phyloP scores from a whole-genome alignment of 2,797 vertebrate genomes.

The Microctenopoma lineatum region DNA sequence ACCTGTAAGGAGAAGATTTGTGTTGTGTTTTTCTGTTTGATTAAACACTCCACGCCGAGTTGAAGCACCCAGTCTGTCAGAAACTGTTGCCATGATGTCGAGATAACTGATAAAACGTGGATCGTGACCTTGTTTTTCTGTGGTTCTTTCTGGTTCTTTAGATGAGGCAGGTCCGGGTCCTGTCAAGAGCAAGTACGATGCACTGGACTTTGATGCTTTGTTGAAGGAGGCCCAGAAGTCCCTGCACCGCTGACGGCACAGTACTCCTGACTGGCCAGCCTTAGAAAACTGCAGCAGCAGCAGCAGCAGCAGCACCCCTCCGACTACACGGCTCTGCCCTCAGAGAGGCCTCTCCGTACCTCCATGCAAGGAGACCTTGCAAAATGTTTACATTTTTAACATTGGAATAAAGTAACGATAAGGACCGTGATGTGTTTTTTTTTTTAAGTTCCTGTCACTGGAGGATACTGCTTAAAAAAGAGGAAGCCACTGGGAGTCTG shows the following conservation, averaged over 20 bases:
- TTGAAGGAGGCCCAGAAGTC: constrained; percentile 98
- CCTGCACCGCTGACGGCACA: constrained; percentile 94
- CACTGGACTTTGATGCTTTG: constrained; percentile 99
- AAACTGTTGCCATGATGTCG: not conserved
- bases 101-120: not conserved
- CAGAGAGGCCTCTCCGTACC: constrained; percentile 86
- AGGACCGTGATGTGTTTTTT: constrained; percentile 65
- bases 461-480: constrained; percentile 74
- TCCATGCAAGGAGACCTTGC: constrained; percentile 96
- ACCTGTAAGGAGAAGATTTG: not conserved
- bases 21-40: too few relatives aligned
- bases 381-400: constrained; percentile 99
- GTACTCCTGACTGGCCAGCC: constrained; percentile 69
- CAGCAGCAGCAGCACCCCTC: constrained; percentile 66
- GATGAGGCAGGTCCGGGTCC: constrained; percentile 89
- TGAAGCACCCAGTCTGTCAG: not conserved
- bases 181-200: constrained; percentile 97
- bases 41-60: not conserved
- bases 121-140: not conserved
- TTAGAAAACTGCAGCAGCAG: constrained; percentile 69
- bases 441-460: constrained; percentile 72
- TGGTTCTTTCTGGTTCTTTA: not conserved
- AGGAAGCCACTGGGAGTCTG: constrained; percentile 62
- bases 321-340: constrained; percentile 58
- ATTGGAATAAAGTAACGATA: constrained; percentile 85